Conservation (phyloP, 2,113 vertebrate species). For the Nannobrachium achirus region DNA sequence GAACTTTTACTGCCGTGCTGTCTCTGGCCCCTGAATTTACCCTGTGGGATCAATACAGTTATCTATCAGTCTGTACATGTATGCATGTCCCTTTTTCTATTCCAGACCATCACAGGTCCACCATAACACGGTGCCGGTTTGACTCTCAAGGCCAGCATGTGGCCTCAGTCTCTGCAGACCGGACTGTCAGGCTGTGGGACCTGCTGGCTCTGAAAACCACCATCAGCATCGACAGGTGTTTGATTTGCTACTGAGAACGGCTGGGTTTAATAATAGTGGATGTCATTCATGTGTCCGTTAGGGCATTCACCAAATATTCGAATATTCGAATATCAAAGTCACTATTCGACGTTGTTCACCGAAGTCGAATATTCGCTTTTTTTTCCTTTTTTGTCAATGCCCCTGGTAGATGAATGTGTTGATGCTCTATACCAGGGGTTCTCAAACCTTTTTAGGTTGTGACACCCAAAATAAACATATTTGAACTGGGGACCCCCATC, state of each 20-base stretch:
- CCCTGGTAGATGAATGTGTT: too few species aligned
- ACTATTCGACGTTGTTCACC: too few species aligned
- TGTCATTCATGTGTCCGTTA: background rate
- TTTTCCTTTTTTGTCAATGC: too few species aligned
- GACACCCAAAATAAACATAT: too few species aligned
- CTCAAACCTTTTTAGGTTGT: too few species aligned
- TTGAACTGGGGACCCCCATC: too few species aligned
- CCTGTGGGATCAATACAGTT: background rate
- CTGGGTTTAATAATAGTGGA: background rate
- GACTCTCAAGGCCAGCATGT: conserved; percentile 76
- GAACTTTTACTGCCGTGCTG: background rate
- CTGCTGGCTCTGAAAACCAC: conserved; percentile 67
- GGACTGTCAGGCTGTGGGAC: conserved; percentile 82
- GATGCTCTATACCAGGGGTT: too few species aligned
- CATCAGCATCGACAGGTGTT: conserved; percentile 74
- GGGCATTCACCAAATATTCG: too few species aligned
- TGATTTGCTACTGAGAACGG: background rate
- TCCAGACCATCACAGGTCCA: conserved; percentile 78
- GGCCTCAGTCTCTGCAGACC: conserved; percentile 79
- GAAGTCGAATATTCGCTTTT: too few species aligned
- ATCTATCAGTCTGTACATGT: background rate
- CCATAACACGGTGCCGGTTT: conserved; percentile 79
- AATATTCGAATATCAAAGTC: too few species aligned
- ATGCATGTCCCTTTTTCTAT: conserved; percentile 10
- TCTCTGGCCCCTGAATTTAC: too few species aligned